Base-by-base conservation (phyloP, 1,140 invertebrate species). In the Heliothis virescens region DNA sequence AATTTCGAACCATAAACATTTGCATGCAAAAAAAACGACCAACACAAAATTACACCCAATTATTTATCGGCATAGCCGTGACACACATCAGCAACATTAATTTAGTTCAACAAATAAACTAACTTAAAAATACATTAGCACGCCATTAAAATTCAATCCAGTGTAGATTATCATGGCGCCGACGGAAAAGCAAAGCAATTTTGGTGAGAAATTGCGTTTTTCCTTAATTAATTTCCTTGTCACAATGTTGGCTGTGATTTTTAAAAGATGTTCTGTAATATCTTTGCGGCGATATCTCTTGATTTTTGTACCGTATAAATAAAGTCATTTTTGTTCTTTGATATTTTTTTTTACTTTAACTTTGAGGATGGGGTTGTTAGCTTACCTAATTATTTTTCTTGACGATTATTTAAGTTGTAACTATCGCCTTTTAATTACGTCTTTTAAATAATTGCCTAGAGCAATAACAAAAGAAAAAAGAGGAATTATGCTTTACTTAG, bases 151-250 rank as follows among this genome's bases (percentile, higher is more conserved):
- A 57, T 72, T 34, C 21, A 55, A 41, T 55, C 52, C 47, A 16
- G 2, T 4, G 29, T 13, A 72, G 52, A 71, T 71, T 71, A n/a
- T 29, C 50, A 41, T 41, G 3, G n/a, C 15, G 15, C 3, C 10
- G 69, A 72, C 69, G 50, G 63, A 55, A 55, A 21, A 26, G 26
- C 29, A 1, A 57, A 57, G 53, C 69, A 72, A 72, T 76, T 76
- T 76, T 76, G 55, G 26, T 21, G 10, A 60, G 47, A 75, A 76
- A 76, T 76, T 76, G 26, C 57, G 41, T 63, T 63, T 53, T 60
- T 65, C 48, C 57, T 29, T 65, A 76, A 76, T 76, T 76, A 76
- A 76, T 76, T 76, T 76, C 52, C 74, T 9, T 75, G 47, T 72
- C 69, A 72, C 47, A 53, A 52, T 63, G 59, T 65, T 53, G 21